These are phyloP conservation scores for Danaus chrysippus DNA, from an alignment of 2,888 invertebrate species.

Conservation along the genomic window DNA sequence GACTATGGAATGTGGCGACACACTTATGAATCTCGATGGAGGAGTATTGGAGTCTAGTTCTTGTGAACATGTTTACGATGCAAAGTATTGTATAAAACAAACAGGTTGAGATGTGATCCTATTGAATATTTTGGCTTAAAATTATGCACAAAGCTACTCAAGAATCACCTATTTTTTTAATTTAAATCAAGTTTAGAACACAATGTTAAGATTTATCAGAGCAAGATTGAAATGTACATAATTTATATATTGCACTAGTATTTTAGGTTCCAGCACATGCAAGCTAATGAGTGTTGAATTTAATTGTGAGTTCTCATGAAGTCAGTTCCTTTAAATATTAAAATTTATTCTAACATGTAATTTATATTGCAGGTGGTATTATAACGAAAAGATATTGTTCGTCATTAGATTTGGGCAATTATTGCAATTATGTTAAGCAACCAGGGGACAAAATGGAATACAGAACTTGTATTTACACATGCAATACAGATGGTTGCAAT, in stretches of 20 bases:
- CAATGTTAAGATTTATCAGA: too few relatives aligned
- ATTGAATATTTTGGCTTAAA: background rate
- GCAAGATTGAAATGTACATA: background rate
- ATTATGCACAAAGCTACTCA: background rate
- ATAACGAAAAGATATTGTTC: slow-evolving; percentile 94
- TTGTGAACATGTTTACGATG: slow-evolving; percentile 87
- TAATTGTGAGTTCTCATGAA: background rate
- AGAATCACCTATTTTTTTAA: too few relatives aligned
- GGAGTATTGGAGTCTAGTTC: slow-evolving; percentile 78
- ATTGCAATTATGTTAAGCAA: slow-evolving; percentile 91
- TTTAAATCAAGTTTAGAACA: too few relatives aligned
- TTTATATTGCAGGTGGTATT: slow-evolving; percentile 85
- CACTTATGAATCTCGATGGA: slow-evolving; percentile 79
- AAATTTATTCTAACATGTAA: background rate
- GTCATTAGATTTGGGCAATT: slow-evolving; percentile 90
- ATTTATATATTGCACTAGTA: background rate
- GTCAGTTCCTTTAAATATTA: background rate
- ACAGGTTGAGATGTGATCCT: slow-evolving; percentile 66
- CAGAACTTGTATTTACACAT: slow-evolving; percentile 93
- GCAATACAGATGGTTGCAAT: slow-evolving; percentile 91
- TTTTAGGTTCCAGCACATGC: background rate
- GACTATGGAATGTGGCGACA: slow-evolving; percentile 83
- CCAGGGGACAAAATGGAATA: slow-evolving; percentile 91
- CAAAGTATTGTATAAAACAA: slow-evolving; percentile 91
- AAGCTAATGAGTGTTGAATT: too few relatives aligned